Evolutionary conservation across 2,113 vertebrate genomes (phyloP).

Genomic region (Bos indicus): DNA sequence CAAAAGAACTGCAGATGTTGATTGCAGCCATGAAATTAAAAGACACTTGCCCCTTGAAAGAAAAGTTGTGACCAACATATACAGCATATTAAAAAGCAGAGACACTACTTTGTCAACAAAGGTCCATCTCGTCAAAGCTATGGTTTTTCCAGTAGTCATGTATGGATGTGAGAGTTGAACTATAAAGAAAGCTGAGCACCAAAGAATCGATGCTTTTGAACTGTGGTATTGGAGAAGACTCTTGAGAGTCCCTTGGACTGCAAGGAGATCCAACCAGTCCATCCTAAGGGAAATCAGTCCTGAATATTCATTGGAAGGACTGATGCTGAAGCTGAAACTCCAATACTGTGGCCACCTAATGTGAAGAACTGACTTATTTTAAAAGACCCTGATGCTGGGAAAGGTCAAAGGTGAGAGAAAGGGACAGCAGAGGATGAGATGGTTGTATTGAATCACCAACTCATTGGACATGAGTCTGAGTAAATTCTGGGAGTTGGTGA

Average conservation of each 20-base stretch:
- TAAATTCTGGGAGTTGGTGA: rapidly evolving
- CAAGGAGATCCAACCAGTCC: neutral
- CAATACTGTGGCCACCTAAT: neutral
- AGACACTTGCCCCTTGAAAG: neutral
- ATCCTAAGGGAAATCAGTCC: neutral
- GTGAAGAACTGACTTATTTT: neutral
- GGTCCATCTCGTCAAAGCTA: neutral
- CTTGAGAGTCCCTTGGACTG: neutral
- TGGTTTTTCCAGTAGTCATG: neutral
- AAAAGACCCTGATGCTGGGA: neutral
- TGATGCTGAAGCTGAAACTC: neutral
- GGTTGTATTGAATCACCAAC: neutral
- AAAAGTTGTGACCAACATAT: neutral
- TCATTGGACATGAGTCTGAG: neutral
- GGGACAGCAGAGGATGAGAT: neutral
- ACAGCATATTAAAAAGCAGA: neutral
- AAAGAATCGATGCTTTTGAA: neutral
- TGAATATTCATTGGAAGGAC: neutral
- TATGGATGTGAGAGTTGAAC: neutral
- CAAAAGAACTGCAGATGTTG: neutral
- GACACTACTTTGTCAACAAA: neutral
- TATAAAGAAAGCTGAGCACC: neutral
- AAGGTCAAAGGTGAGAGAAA: neutral
- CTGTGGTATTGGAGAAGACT: neutral
- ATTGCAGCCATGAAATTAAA: neutral